These are phyloP conservation scores for Gymnodraco acuticeps DNA, from an alignment of 2,797 vertebrate genomes.

Conservation along the genomic window DNA sequence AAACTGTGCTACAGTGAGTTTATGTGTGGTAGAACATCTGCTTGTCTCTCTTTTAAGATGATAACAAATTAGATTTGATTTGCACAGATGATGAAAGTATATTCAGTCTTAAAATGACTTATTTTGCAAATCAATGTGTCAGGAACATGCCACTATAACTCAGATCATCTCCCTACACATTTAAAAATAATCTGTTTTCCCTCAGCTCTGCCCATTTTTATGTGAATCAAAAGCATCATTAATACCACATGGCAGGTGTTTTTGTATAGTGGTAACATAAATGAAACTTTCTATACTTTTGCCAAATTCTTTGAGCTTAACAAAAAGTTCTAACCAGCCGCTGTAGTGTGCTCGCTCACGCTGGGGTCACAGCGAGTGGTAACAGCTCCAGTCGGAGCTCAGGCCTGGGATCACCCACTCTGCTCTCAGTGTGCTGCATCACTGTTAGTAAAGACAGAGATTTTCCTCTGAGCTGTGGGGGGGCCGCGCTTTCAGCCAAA, in stretches of 20 bases:
- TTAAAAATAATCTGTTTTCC: neutral
- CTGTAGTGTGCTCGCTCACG: neutral
- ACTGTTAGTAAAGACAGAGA: neutral
- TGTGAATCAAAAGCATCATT: neutral
- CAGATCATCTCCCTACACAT: conserved; percentile 14
- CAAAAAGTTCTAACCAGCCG: neutral
- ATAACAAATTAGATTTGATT: conserved; percentile 1
- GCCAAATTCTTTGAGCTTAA: neutral
- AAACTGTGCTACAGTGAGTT: neutral
- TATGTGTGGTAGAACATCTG: conserved; percentile 10
- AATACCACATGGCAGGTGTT: neutral
- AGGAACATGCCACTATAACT: conserved; percentile 24
- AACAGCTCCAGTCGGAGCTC: neutral
- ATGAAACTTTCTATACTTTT: neutral
- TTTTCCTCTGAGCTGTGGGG: conserved; percentile 8
- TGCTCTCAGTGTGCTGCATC: neutral
- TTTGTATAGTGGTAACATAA: neutral
- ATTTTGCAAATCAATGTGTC: conserved; percentile 35
- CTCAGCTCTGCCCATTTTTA: neutral
- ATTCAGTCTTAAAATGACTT: conserved; percentile 8
- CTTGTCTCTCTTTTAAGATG: neutral
- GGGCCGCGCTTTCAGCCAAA: neutral
- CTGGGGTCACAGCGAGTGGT: neutral
- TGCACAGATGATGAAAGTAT: conserved; percentile 33
- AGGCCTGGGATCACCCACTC: neutral